A percentile compares a stretch with the other conserved stretches of the same genome.
Evolutionary conservation across 2,888 invertebrate genomes (phyloP).

Genomic region (Callimorpha dominula): DNA sequence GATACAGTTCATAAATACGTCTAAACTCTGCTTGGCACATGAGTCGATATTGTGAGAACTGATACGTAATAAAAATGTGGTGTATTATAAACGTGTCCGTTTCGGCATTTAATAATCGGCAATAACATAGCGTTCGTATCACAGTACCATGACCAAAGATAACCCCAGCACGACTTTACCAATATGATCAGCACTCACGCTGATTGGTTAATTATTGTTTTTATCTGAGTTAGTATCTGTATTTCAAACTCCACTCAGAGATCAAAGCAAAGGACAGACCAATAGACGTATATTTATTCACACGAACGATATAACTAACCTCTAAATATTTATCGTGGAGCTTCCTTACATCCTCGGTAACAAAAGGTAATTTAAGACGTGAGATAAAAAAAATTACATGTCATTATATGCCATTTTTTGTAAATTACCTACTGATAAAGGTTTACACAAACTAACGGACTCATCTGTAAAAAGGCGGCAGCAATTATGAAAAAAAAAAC

Average conservation of each 20-base stretch:
- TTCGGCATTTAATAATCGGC: constrained; percentile 25
- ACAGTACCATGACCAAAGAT: constrained; percentile 38
- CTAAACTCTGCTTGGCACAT: not conserved
- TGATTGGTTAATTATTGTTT: constrained; percentile 4
- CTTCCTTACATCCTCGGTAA: not conserved
- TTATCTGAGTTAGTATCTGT: not conserved
- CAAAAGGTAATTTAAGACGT: not conserved
- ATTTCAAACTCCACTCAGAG: not conserved
- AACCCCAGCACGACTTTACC: constrained; percentile 26
- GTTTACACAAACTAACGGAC: not conserved
- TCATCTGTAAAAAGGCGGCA: not conserved
- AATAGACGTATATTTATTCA: not conserved
- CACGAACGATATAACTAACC: not conserved
- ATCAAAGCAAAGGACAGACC: not conserved
- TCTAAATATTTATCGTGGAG: not conserved
- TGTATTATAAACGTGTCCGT: constrained; percentile 23
- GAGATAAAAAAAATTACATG: not conserved
- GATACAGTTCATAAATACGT: not conserved
- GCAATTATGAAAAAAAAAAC: not conserved
- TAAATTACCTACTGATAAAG: not conserved
- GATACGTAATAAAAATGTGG: constrained; percentile 5
- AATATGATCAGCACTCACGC: constrained; percentile 1
- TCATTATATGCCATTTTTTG: not conserved
- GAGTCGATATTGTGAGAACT: not conserved
- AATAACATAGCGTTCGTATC: constrained; percentile 37